These are phyloP conservation scores for Drosophila murphyi DNA, from an alignment of 1,140 invertebrate species.

Conservation along the genomic window DNA sequence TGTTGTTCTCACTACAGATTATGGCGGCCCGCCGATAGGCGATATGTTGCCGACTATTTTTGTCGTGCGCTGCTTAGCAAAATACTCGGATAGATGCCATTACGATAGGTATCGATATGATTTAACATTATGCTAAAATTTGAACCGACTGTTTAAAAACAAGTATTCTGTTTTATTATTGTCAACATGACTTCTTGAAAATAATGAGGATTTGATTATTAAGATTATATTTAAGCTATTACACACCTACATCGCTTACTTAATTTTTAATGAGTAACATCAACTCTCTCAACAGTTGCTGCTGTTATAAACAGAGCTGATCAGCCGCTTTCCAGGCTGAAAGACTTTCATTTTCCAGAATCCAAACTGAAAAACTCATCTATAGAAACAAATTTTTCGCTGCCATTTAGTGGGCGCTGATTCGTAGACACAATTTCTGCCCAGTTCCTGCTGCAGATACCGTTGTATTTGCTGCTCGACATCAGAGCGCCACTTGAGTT, in stretches of 20 bases:
- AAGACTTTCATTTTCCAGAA: background rate
- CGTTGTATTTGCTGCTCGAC: slow-evolving; percentile 87
- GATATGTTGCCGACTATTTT: background rate
- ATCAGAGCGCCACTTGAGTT: slow-evolving; percentile 87
- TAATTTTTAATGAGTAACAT: no score
- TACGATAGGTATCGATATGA: slow-evolving; percentile 7
- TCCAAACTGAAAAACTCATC: slow-evolving; percentile 16
- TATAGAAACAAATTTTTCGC: slow-evolving; percentile 86
- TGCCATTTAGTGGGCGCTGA: slow-evolving; percentile 88
- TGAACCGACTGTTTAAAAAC: background rate
- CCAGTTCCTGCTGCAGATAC: slow-evolving; percentile 85
- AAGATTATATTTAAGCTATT: no score
- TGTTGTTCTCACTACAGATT: slow-evolving; percentile 42
- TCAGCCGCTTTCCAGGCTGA: background rate
- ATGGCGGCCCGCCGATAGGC: slow-evolving; percentile 26
- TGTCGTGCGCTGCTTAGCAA: background rate
- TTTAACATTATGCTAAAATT: slow-evolving; percentile 10
- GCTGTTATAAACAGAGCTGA: background rate
- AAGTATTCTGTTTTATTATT: no score
- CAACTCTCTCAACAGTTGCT: background rate
- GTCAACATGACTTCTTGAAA: no score
- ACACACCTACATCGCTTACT: background rate
- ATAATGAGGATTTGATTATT: no score
- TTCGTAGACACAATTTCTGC: slow-evolving; percentile 86
- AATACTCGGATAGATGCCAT: background rate